Conservation (phyloP, 2,888 invertebrate genomes). For the Leucophenga montana region DNA sequence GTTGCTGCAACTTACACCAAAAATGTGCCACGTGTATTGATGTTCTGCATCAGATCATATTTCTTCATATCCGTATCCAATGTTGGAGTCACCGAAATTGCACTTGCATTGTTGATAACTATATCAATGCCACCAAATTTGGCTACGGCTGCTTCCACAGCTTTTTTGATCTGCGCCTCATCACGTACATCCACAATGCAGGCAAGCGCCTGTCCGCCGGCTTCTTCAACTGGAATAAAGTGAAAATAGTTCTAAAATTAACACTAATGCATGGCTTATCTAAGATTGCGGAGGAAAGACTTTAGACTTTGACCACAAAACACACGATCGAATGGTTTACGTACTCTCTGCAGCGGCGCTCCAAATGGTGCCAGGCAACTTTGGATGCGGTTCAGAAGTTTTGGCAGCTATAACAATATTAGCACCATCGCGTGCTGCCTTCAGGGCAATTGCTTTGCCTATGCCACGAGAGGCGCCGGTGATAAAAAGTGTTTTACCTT, state of each 20-base stretch:
- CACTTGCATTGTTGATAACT: constrained; percentile 95
- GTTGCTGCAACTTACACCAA: constrained; percentile 81
- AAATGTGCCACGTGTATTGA: constrained; percentile 96
- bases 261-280: background rate
- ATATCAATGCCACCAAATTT: constrained; percentile 97
- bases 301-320: constrained; percentile 7
- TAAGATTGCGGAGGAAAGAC: background rate
- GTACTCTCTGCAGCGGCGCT: constrained; percentile 87
- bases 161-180: constrained; percentile 79
- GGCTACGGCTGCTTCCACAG: constrained; percentile 80
- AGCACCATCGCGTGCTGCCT: constrained; percentile 89
- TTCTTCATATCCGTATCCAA: constrained; percentile 92
- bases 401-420: constrained; percentile 91
- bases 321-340: constrained; percentile 30
- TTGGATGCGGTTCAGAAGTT: constrained; percentile 84
- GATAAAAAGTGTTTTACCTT: constrained; percentile 93
- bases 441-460: constrained; percentile 93
- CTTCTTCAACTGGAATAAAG: constrained; percentile 79
- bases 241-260: background rate
- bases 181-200: constrained; percentile 88
- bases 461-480: constrained; percentile 98
- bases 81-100: constrained; percentile 89
- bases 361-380: constrained; percentile 83
- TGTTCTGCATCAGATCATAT: constrained; percentile 95
- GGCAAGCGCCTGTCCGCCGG: constrained; percentile 85